A percentile compares a stretch with the other conserved stretches of the same genome.
Evolutionary conservation across 2,888 invertebrate species (phyloP).

Genomic region (Synergus gifuensis): DNA sequence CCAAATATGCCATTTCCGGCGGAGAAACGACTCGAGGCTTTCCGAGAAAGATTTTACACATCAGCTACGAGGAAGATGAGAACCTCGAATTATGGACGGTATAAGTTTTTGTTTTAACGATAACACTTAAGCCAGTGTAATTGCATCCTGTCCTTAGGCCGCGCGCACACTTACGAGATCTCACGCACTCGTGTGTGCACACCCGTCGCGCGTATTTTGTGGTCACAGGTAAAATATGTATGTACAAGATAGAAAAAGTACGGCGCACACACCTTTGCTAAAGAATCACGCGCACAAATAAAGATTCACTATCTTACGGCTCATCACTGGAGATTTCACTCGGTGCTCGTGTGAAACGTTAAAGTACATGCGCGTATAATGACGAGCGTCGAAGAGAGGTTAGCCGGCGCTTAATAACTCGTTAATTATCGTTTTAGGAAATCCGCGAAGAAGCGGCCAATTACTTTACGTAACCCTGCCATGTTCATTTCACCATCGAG

Average conservation of each 20-base stretch:
- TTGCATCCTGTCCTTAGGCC: slow-evolving; percentile 71
- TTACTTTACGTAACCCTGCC: slow-evolving; percentile 76
- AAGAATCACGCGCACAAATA: slow-evolving; percentile 33
- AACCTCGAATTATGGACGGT: slow-evolving; percentile 67
- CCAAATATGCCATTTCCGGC: slow-evolving; percentile 19
- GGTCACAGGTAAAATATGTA: neutral
- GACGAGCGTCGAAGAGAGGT: slow-evolving; percentile 65
- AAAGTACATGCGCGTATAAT: slow-evolving; percentile 60
- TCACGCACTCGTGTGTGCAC: slow-evolving; percentile 60
- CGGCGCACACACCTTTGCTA: slow-evolving; percentile 46
- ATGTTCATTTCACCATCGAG: slow-evolving; percentile 66
- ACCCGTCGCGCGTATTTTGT: slow-evolving; percentile 47
- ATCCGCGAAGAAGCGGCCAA: slow-evolving; percentile 74
- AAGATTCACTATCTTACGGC: slow-evolving; percentile 57
- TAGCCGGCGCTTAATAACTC: slow-evolving; percentile 76
- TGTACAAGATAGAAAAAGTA: slow-evolving; percentile 16
- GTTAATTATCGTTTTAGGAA: slow-evolving; percentile 78
- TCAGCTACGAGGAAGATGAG: slow-evolving; percentile 58
- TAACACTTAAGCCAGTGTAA: slow-evolving; percentile 72
- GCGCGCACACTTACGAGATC: slow-evolving; percentile 48
- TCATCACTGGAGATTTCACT: slow-evolving; percentile 68
- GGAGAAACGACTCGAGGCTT: neutral
- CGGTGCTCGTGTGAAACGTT: slow-evolving; percentile 71
- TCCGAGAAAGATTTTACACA: neutral
- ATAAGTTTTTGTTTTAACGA: slow-evolving; percentile 72